A percentile compares a stretch with the other conserved stretches of the same genome.
Evolutionary conservation across 2,888 invertebrate species (phyloP).

Genomic region (Conus canariensis): DNA sequence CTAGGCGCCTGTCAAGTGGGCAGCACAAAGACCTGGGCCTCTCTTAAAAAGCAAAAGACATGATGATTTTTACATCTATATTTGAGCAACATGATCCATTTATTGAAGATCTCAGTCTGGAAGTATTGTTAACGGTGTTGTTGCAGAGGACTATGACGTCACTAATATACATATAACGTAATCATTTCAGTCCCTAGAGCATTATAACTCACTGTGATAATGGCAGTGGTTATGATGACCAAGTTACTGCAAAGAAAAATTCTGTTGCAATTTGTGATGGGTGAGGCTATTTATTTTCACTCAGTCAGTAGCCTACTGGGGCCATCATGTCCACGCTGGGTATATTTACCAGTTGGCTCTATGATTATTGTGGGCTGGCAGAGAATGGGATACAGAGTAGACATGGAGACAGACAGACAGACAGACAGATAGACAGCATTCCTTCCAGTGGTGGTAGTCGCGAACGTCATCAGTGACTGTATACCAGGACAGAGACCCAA

Average conservation of each 20-base stretch:
- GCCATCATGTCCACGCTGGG: too few species aligned
- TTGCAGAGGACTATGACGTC: neutral
- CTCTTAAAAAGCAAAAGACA: slow-evolving; percentile 50
- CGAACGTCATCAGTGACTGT: too few species aligned
- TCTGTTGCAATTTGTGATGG: slow-evolving; percentile 8
- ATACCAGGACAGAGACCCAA: too few species aligned
- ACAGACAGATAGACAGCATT: too few species aligned
- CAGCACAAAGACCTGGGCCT: neutral
- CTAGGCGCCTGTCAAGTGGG: neutral
- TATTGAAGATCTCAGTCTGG: slow-evolving; percentile 44
- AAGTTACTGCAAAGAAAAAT: neutral
- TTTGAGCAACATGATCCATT: slow-evolving; percentile 54
- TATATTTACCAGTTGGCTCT: too few species aligned
- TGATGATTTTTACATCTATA: slow-evolving; percentile 39
- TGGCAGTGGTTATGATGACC: neutral
- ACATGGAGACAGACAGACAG: too few species aligned
- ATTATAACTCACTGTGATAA: neutral
- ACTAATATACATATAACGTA: neutral
- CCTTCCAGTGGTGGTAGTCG: too few species aligned
- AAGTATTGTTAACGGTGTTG: slow-evolving; percentile 58
- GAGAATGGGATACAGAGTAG: too few species aligned
- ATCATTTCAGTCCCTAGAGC: neutral
- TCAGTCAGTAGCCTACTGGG: too few species aligned
- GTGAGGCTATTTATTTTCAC: neutral
- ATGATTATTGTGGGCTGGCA: too few species aligned